These are phyloP conservation scores for Marmota flaviventris DNA, from an alignment of 2,113 vertebrate genomes.

Conservation along the genomic window DNA sequence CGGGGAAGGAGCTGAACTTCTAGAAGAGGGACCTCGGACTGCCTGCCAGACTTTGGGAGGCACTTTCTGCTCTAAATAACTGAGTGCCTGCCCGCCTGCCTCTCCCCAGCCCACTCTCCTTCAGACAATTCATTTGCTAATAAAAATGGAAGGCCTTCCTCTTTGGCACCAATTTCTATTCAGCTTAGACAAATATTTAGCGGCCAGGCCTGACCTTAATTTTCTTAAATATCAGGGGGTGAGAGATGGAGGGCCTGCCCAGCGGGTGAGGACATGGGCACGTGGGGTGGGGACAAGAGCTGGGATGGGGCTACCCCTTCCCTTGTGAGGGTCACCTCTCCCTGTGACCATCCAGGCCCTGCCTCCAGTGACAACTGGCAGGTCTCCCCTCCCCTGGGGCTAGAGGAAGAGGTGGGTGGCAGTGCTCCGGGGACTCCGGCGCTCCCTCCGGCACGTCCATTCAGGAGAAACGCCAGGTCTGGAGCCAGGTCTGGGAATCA, in stretches of 20 bases:
- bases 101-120: conserved; percentile 27
- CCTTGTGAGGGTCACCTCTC: background rate
- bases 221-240: conserved; percentile 84
- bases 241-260: conserved; percentile 62
- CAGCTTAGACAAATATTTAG: conserved; percentile 85
- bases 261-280: background rate
- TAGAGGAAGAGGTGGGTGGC: background rate
- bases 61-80: conserved; percentile 64
- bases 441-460: background rate
- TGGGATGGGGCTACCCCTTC: background rate
- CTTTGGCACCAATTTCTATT: conserved; percentile 78
- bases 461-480: background rate
- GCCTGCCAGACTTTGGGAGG: background rate
- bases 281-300: background rate
- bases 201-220: conserved; percentile 81
- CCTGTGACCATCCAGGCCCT: accelerated
- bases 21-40: background rate
- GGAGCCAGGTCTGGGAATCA: too few species aligned
- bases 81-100: background rate
- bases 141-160: conserved; percentile 85
- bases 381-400: background rate
- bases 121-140: conserved; percentile 84
- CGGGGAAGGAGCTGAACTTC: background rate
- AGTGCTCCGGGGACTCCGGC: background rate
- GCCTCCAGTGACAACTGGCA: background rate